Evolutionary conservation across 2,113 vertebrate species (phyloP).

Genomic region (Nothocercus nigrocapillus): DNA sequence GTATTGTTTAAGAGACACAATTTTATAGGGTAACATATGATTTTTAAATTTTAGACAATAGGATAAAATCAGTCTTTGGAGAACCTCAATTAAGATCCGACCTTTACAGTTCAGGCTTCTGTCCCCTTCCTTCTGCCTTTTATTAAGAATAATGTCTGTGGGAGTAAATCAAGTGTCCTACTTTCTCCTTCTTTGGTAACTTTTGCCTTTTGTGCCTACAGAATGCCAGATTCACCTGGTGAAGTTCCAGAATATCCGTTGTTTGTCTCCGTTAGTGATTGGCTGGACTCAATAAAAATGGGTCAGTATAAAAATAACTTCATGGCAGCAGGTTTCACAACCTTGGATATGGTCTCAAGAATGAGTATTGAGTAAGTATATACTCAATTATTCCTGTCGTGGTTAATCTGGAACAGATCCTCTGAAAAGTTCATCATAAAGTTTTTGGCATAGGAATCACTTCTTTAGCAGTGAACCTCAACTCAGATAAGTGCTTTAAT

Average conservation of each 20-base stretch:
- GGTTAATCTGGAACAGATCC: background rate
- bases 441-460: background rate
- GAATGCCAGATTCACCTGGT: conserved; percentile 91
- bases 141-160: background rate
- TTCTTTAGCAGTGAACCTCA: background rate
- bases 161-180: background rate
- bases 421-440: background rate
- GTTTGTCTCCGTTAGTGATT: conserved; percentile 94
- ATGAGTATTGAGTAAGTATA: conserved; percentile 96
- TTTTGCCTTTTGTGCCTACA: conserved; percentile 50
- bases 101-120: background rate
- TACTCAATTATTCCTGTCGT: background rate
- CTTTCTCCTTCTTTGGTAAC: conserved; percentile 3
- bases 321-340: conserved; percentile 92
- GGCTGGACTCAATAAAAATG: conserved; percentile 98
- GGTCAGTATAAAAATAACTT: conserved; percentile 97
- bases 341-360: conserved; percentile 92
- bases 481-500: background rate
- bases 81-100: background rate
- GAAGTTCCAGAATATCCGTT: conserved; percentile 92
- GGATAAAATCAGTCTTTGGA: background rate
- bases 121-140: background rate
- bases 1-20: background rate
- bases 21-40: background rate
- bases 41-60: background rate